Conservation (phyloP, 2,797 vertebrate species). For the Podargus strigoides region DNA sequence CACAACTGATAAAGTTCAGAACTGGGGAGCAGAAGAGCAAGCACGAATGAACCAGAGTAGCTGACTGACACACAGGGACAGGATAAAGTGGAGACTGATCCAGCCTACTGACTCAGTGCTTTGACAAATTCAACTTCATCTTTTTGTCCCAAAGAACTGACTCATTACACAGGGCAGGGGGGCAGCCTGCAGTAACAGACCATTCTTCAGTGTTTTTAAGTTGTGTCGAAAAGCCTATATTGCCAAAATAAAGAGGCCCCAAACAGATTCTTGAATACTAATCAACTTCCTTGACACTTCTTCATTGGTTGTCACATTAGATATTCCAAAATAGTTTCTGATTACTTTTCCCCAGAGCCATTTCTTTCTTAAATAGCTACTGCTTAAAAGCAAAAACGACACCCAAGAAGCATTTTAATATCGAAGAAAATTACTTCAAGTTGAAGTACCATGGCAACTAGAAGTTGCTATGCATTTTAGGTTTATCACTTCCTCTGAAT, state of each 20-base stretch:
- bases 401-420: slow-evolving; percentile 28
- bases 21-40: neutral
- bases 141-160: neutral
- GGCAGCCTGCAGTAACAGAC: neutral
- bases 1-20: fast-evolving
- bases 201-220: neutral
- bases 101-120: fast-evolving
- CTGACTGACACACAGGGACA: neutral
- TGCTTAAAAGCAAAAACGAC: neutral
- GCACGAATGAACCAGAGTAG: fast-evolving
- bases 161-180: neutral
- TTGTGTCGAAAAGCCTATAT: neutral
- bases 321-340: neutral
- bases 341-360: neutral
- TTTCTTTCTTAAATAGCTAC: neutral
- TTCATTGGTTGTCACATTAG: neutral
- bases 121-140: neutral
- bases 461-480: slow-evolving; percentile 34
- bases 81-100: fast-evolving
- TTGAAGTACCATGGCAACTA: slow-evolving; percentile 45
- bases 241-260: neutral
- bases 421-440: neutral
- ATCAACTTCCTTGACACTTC: neutral
- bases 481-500: neutral
- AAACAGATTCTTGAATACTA: neutral